These are phyloP conservation scores for Actias luna DNA, from an alignment of 2,888 invertebrate genomes.

Conservation along the genomic window DNA sequence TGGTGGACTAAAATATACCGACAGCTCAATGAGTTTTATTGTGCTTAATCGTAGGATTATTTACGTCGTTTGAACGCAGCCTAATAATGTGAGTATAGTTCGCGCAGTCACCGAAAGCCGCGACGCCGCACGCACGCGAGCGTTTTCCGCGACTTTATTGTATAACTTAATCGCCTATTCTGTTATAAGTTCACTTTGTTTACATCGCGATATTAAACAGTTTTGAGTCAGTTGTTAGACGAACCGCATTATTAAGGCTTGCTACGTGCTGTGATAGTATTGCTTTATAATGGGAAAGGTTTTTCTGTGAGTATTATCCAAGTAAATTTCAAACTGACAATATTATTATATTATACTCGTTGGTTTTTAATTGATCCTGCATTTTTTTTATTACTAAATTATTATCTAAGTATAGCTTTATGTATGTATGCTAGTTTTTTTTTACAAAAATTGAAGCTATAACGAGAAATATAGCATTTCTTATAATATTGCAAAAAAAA, in stretches of 20 bases:
- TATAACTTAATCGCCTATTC: constrained; percentile 20
- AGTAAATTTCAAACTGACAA: background rate
- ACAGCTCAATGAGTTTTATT: too few species aligned
- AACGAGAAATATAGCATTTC: too few species aligned
- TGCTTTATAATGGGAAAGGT: constrained; percentile 50
- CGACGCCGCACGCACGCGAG: constrained; percentile 45
- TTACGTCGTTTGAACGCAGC: background rate
- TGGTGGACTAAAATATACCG: too few species aligned
- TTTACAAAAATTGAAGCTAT: too few species aligned
- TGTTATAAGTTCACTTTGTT: background rate
- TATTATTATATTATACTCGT: background rate
- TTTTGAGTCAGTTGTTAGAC: constrained; percentile 8
- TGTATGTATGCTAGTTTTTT: too few species aligned
- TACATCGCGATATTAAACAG: constrained; percentile 8
- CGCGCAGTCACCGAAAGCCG: constrained; percentile 46
- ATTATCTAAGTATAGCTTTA: background rate
- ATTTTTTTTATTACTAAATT: background rate
- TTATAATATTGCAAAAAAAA: too few species aligned
- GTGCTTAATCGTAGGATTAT: background rate
- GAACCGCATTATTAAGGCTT: background rate
- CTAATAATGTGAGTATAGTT: background rate
- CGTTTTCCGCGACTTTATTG: constrained; percentile 20
- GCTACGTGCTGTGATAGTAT: constrained; percentile 13
- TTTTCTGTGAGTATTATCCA: constrained; percentile 54
- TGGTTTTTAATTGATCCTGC: background rate